A percentile compares a stretch with the other conserved stretches of the same genome.
phyloP scores from a whole-genome alignment of 2,888 invertebrate genomes.

The Adineta ricciae region DNA sequence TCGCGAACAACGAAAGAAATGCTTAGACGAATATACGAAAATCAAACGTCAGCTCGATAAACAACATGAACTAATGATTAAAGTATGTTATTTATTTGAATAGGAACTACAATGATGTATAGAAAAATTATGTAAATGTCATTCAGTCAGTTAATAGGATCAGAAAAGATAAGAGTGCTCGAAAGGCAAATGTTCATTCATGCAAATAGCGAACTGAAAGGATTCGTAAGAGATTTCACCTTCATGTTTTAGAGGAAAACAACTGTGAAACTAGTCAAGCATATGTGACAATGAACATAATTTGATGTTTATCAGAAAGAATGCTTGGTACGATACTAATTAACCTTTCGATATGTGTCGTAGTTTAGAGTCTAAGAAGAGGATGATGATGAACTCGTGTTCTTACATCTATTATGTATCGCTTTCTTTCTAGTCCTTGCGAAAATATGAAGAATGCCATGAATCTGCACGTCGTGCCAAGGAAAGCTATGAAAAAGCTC shows the following conservation, averaged over 20 bases:
- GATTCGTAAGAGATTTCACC: background rate
- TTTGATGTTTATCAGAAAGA: too few species aligned
- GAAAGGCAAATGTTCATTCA: background rate
- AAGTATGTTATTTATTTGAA: background rate
- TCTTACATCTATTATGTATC: too few species aligned
- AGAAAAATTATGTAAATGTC: background rate
- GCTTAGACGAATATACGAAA: conserved; percentile 15
- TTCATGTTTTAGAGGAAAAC: background rate
- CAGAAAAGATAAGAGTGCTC: background rate
- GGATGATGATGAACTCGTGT: too few species aligned
- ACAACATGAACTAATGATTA: conserved; percentile 7
- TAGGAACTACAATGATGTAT: background rate
- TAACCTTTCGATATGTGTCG: too few species aligned
- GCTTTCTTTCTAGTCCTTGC: conserved; percentile 57
- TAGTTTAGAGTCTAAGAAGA: too few species aligned
- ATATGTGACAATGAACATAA: too few species aligned
- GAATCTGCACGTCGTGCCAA: conserved; percentile 86
- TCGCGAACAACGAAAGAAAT: conserved; percentile 52
- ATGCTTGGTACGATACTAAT: too few species aligned
- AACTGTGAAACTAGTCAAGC: background rate
- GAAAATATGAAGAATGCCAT: conserved; percentile 86
- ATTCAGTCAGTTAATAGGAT: background rate
- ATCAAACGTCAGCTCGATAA: conserved; percentile 13
- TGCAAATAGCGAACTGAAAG: background rate
- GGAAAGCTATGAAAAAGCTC: conserved; percentile 85